Percentiles rank a stretch among this genome's conserved stretches.
Evolutionary conservation across 1,140 invertebrate genomes (phyloP).

Genomic region (Parasteatoda tepidariorum): DNA sequence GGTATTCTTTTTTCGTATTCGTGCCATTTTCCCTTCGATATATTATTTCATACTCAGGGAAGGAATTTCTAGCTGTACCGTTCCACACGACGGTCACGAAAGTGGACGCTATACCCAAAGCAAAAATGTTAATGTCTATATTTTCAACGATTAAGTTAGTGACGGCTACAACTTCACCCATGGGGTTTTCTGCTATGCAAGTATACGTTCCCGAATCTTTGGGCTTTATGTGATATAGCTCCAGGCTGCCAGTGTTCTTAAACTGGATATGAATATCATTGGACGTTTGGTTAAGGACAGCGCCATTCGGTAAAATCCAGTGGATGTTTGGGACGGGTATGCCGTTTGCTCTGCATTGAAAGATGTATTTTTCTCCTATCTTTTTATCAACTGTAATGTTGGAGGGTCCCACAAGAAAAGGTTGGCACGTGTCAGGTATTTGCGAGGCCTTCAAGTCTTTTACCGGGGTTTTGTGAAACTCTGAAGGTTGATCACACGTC

Average conservation of each 20-base stretch:
- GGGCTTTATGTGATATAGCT: conserved; percentile 66
- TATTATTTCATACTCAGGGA: conserved; percentile 68
- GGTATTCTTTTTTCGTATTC: conserved; percentile 51
- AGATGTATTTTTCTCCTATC: conserved; percentile 68
- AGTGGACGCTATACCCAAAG: conserved; percentile 66
- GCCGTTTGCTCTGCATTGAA: conserved; percentile 70
- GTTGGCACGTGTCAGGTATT: conserved; percentile 66
- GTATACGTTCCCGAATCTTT: conserved; percentile 65
- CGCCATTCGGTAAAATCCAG: conserved; percentile 70
- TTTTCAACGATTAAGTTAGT: conserved; percentile 66
- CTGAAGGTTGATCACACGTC: conserved; percentile 66
- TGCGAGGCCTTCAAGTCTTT: conserved; percentile 64
- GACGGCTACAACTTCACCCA: conserved; percentile 56
- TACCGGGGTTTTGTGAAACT: conserved; percentile 64
- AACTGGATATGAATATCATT: conserved; percentile 66
- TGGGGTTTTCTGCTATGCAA: conserved; percentile 65
- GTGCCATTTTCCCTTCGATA: conserved; percentile 63
- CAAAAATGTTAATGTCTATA: conserved; percentile 68
- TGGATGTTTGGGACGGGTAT: conserved; percentile 68
- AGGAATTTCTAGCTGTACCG: conserved; percentile 68
- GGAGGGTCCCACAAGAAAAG: conserved; percentile 66
- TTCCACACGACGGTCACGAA: conserved; percentile 71
- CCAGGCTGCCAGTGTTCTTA: conserved; percentile 65
- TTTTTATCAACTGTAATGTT: conserved; percentile 66
- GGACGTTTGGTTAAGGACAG: conserved; percentile 65